Evolutionary conservation across 1,140 invertebrate genomes (phyloP).

Genomic region (Dreissena polymorpha): DNA sequence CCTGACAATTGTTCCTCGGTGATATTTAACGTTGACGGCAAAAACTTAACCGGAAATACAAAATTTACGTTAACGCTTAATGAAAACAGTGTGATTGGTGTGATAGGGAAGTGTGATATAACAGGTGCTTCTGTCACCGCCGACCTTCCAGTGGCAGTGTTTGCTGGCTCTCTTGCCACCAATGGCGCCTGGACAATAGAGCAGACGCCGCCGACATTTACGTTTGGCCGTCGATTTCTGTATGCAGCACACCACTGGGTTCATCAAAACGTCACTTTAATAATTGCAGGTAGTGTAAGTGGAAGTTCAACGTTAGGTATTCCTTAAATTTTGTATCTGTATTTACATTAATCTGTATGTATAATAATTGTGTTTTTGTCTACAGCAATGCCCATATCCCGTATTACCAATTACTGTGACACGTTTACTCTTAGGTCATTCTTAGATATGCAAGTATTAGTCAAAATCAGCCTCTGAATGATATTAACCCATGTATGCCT

Average conservation of each 20-base stretch:
- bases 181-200: neutral
- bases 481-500: no score
- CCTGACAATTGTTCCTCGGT: neutral
- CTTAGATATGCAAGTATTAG: no score
- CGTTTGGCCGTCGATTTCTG: slow-evolving; percentile 30
- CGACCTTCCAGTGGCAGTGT: slow-evolving; percentile 33
- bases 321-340: no score
- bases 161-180: slow-evolving; percentile 6
- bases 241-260: slow-evolving; percentile 29
- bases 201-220: slow-evolving; percentile 19
- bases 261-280: slow-evolving; percentile 29
- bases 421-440: neutral
- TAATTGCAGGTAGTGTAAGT: slow-evolving; percentile 35
- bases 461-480: no score
- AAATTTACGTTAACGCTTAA: slow-evolving; percentile 17
- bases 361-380: no score
- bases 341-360: no score
- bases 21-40: neutral
- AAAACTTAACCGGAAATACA: slow-evolving; percentile 7
- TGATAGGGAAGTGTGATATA: slow-evolving; percentile 35
- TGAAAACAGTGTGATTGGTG: slow-evolving; percentile 10
- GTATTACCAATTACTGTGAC: no score
- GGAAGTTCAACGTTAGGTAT: no score
- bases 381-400: neutral
- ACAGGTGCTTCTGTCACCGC: slow-evolving; percentile 39